Evolutionary conservation across 2,888 invertebrate genomes (phyloP).

Genomic region (Diloba caeruleocephala): DNA sequence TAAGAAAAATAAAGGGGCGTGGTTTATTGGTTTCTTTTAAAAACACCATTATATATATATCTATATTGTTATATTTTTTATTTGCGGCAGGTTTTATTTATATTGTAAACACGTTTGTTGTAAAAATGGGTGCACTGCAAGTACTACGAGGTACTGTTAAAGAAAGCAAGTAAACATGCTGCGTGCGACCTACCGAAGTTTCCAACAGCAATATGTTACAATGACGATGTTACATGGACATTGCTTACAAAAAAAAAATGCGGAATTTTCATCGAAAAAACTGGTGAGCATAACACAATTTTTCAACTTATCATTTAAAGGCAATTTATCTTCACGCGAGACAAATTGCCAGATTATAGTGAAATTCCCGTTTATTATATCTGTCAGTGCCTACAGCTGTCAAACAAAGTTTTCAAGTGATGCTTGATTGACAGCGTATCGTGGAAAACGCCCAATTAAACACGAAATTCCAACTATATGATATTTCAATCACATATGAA

Average conservation of each 20-base stretch:
- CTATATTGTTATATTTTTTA: too few relatives aligned
- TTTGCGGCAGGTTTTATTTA: too few relatives aligned
- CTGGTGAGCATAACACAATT: conserved; percentile 21
- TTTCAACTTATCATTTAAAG: conserved; percentile 27
- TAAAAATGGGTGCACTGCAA: too few relatives aligned
- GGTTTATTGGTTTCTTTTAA: too few relatives aligned
- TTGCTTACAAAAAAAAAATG: conserved; percentile 6
- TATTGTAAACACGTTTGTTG: too few relatives aligned
- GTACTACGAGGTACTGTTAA: too few relatives aligned
- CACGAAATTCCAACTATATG: conserved; percentile 41
- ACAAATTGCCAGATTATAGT: conserved; percentile 50
- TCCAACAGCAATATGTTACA: conserved; percentile 18
- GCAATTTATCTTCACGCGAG: conserved; percentile 29
- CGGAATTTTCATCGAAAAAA: conserved; percentile 39
- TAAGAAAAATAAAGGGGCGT: too few relatives aligned
- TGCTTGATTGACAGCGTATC: conserved; percentile 45
- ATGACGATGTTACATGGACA: conserved; percentile 15
- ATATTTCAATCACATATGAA: conserved; percentile 49
- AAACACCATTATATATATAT: too few relatives aligned
- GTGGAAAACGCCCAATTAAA: conserved; percentile 48
- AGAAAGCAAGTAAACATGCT: background rate
- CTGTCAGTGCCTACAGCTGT: conserved; percentile 45
- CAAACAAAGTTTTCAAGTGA: conserved; percentile 24
- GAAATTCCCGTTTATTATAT: conserved; percentile 32
- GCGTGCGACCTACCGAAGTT: conserved; percentile 42